Evolutionary conservation across 2,113 vertebrate species (phyloP).

Genomic region (Rafetus swinhoei): DNA sequence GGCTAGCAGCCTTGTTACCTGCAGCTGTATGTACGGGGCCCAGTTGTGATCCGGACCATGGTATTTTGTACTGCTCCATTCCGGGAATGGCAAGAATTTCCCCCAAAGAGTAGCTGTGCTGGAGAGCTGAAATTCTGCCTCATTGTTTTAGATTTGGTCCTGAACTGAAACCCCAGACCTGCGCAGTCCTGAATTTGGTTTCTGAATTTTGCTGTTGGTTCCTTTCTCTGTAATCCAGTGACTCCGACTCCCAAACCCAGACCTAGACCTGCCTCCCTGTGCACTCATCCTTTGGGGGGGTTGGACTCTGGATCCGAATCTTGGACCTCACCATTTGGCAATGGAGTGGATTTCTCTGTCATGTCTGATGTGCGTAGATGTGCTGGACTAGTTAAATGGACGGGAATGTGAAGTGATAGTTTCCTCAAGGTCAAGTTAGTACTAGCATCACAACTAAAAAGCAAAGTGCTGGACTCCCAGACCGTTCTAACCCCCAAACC

Average conservation of each 20-base stretch:
- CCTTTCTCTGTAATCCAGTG: not conserved
- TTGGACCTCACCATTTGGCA: not conserved
- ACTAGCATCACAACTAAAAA: not conserved
- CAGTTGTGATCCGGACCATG: not conserved
- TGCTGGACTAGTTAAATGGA: not conserved
- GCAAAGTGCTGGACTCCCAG: not conserved
- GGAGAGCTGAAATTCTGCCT: not conserved
- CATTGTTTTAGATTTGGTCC: not conserved
- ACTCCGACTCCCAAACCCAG: not conserved
- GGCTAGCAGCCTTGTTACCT: not conserved
- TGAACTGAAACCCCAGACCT: not conserved
- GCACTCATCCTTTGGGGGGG: not conserved
- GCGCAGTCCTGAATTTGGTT: not conserved
- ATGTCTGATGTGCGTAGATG: not conserved
- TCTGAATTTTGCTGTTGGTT: not conserved
- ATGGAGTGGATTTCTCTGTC: not conserved
- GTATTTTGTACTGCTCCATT: not conserved
- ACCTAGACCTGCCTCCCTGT: not conserved
- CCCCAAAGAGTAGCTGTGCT: not conserved
- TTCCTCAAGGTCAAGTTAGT: not conserved
- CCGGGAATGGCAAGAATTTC: not conserved
- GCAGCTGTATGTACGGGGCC: not conserved
- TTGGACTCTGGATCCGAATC: not conserved
- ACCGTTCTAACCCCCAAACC: not conserved
- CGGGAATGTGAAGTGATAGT: not conserved